A percentile compares a stretch with the other conserved stretches of the same genome.
Conservation (phyloP, 2,888 invertebrate species). For the Rotaria sp. region DNA sequence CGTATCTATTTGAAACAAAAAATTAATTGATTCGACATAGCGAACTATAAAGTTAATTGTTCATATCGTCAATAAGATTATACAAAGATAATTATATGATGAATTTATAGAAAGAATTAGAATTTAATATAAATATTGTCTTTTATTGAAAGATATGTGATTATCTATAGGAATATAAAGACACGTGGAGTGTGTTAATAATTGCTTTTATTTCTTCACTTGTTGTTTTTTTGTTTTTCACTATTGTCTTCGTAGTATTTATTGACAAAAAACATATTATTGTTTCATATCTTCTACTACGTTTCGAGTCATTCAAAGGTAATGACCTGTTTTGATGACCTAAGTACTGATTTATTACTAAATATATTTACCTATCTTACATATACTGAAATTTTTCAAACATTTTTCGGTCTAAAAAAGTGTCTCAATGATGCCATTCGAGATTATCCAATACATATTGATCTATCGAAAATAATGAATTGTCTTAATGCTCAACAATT, state of each 20-base stretch:
- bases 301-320: background rate
- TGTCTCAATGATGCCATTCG: background rate
- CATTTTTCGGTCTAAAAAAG: background rate
- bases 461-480: background rate
- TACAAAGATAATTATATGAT: no score
- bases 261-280: background rate
- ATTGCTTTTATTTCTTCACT: background rate
- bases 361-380: conserved; percentile 1
- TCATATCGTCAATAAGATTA: no score
- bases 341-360: background rate
- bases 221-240: background rate
- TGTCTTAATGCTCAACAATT: background rate
- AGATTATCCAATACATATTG: background rate
- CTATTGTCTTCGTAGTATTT: background rate
- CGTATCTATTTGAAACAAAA: no score
- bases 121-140: no score
- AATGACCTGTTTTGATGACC: background rate
- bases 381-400: background rate
- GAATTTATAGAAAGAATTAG: no score
- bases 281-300: background rate
- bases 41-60: no score
- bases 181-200: background rate
- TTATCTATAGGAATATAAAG: background rate
- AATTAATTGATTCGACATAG: no score
- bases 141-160: background rate